Evolutionary conservation across 2,888 invertebrate genomes (phyloP).

Genomic region (Hipparchia sbordonii): DNA sequence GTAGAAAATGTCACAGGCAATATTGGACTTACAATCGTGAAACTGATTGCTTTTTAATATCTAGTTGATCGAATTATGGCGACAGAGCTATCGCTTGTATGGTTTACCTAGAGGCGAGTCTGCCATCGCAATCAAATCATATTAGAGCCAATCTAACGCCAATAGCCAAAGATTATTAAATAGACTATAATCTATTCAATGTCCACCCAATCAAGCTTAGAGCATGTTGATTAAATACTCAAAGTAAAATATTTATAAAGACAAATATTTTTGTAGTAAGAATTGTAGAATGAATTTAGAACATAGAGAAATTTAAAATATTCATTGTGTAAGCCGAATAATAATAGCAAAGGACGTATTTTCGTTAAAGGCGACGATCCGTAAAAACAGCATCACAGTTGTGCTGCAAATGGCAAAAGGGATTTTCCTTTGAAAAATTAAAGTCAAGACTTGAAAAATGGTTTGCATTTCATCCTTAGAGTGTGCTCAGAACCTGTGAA

Average conservation of each 20-base stretch:
- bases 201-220: too few species aligned
- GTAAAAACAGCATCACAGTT: constrained; percentile 11
- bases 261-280: too few species aligned
- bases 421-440: constrained; percentile 17
- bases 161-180: too few species aligned
- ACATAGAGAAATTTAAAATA: not conserved
- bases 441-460: constrained; percentile 20
- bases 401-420: constrained; percentile 14
- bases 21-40: constrained; percentile 3
- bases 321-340: not conserved
- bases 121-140: too few species aligned
- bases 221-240: too few species aligned
- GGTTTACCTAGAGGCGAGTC: not conserved
- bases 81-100: not conserved
- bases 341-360: not conserved
- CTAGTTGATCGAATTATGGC: not conserved
- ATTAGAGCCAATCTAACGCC: too few species aligned
- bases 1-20: constrained; percentile 21
- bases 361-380: not conserved
- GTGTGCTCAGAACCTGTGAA: constrained; percentile 14
- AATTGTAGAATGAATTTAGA: too few species aligned
- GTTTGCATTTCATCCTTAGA: constrained; percentile 3
- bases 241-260: too few species aligned
- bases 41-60: constrained; percentile 22
- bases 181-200: too few species aligned